Conservation (phyloP, 1,140 invertebrate genomes). For the Euborellia annulipes region DNA sequence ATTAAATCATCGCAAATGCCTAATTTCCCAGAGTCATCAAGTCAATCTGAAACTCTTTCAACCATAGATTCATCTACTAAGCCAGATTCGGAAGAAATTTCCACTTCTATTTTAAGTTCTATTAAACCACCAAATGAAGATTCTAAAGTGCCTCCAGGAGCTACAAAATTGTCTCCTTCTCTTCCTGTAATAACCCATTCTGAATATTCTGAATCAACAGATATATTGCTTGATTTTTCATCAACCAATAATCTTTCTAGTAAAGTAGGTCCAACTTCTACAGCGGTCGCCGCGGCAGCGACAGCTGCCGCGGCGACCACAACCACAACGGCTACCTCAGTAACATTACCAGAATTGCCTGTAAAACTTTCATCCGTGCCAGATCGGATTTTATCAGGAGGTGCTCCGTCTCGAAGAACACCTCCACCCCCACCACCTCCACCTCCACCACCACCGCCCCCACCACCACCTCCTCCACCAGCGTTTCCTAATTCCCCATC, state of each 20-base stretch:
- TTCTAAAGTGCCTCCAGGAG: neutral
- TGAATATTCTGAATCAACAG: conserved; percentile 30
- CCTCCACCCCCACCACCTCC: no score
- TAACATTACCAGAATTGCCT: conserved; percentile 1
- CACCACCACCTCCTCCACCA: conserved; percentile 28
- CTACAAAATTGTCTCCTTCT: conserved; percentile 3
- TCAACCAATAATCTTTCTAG: no score
- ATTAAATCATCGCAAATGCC: no score
- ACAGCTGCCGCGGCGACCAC: neutral
- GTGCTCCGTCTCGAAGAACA: conserved; percentile 32
- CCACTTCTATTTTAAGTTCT: no score
- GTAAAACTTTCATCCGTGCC: conserved; percentile 19
- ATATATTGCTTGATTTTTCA: conserved; percentile 46
- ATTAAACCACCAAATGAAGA: no score
- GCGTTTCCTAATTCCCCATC: conserved; percentile 44
- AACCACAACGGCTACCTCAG: no score
- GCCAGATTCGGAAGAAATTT: no score
- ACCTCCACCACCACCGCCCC: no score
- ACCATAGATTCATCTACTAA: neutral
- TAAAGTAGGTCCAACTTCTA: no score
- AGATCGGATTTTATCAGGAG: conserved; percentile 30
- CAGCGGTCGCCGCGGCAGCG: no score
- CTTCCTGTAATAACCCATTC: neutral
- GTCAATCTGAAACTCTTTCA: no score
- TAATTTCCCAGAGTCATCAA: no score